Conservation (phyloP, 23 tunicate species). For the Pegea sp. region DNA sequence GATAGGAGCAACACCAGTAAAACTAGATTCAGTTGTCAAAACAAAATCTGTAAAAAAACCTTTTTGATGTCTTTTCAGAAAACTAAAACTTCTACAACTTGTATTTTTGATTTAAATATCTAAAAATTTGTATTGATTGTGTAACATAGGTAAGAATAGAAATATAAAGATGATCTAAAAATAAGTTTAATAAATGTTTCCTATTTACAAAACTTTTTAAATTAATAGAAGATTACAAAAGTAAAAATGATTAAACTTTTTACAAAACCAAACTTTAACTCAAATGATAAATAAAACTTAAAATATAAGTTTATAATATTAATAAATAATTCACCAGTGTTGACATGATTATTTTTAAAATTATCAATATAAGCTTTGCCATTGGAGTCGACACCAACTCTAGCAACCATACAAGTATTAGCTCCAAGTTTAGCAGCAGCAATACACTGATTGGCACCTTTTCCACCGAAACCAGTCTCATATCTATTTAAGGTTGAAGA, state of each 20-base stretch:
- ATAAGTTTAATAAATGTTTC: no score
- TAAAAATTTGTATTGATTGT: no score
- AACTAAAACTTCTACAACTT: no score
- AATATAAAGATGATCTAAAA: no score
- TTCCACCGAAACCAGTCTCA: slow-evolving; percentile 73
- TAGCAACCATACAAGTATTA: slow-evolving; percentile 35
- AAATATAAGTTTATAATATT: not conserved
- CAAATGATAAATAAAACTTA: not conserved
- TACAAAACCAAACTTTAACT: not conserved
- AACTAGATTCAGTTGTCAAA: slow-evolving; percentile 6
- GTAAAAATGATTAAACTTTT: not conserved
- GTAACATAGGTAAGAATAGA: no score
- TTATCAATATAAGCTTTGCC: slow-evolving; percentile 31
- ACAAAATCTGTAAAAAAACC: slow-evolving; percentile 10
- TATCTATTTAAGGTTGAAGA: slow-evolving; percentile 13
- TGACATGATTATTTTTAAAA: slow-evolving; percentile 17
- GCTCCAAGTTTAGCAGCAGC: slow-evolving; percentile 82
- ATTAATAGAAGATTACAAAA: no score
- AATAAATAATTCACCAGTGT: slow-evolving; percentile 4
- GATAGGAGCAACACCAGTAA: slow-evolving; percentile 85
- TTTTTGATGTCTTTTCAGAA: no score
- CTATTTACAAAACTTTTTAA: no score
- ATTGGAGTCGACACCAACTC: slow-evolving; percentile 61
- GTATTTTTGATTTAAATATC: no score
- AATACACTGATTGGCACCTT: slow-evolving; percentile 92